These are phyloP conservation scores for Sphenopsis melanotis DNA, from an alignment of 2,797 vertebrate species.

Conservation along the genomic window DNA sequence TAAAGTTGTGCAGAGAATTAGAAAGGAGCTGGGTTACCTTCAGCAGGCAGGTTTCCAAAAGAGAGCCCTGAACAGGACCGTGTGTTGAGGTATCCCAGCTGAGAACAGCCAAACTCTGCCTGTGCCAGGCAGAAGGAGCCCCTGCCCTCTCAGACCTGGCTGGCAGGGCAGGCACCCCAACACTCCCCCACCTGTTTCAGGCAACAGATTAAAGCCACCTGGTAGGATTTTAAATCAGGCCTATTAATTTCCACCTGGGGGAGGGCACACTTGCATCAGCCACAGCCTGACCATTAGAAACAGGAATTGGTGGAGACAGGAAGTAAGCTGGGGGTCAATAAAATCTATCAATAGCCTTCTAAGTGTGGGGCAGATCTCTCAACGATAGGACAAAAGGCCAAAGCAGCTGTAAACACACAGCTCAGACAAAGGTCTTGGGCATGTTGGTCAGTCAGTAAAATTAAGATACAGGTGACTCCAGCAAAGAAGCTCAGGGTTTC, in stretches of 20 bases:
- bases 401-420: background rate
- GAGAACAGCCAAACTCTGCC: rapidly evolving
- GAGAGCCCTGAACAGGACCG: rapidly evolving
- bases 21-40: background rate
- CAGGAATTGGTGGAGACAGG: background rate
- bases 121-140: rapidly evolving
- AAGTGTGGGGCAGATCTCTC: background rate
- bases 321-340: background rate
- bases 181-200: background rate
- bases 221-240: background rate
- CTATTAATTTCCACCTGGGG: background rate
- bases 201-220: background rate
- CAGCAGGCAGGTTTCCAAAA: background rate
- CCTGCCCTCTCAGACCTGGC: background rate
- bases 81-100: rapidly evolving
- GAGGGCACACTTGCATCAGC: background rate
- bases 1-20: background rate
- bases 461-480: background rate
- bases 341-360: background rate
- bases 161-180: rapidly evolving
- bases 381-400: rapidly evolving
- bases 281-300: background rate
- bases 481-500: background rate
- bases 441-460: background rate
- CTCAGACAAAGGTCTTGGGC: background rate